Evolutionary conservation across 2,797 vertebrate species (phyloP), one percentile per base, ranked within the genome.

Genomic region (Pangasius krempfi): DNA sequence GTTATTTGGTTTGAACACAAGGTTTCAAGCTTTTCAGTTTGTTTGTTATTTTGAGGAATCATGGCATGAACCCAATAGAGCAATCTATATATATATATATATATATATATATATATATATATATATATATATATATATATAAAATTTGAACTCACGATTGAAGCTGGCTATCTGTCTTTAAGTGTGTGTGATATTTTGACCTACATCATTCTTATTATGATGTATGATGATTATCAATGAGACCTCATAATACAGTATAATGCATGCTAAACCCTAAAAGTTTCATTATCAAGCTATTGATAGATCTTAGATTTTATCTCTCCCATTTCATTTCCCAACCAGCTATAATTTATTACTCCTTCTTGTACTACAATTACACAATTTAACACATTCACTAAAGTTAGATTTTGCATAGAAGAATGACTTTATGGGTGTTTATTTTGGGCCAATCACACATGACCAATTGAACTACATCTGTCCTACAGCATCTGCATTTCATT

Each of bases 401-500:
- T 33, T 56, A 54, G 10, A 54, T 33, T 14, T 50, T n/a, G 73
- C 27, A 47, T 27, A 76, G n/a, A 76, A 79, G 14, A 33, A 54
- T 79, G 50, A 79, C 27, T 79, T 33, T n/a, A 13, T 56, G 50
- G 16, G 76, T 78, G 75, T 52, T 78, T 52, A 78, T 78, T 78
- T 78, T 78, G 47, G 50, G 50, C 8, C 22, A 47, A 27, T 44
- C 40, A 75, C 40, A 75, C 72, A 27, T 47, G 72, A 12, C 75
- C 47, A 9, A 40, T 40, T 60, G 33, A 82, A 6, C 79, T 60
- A 83, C 44, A 56, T 58, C 75, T 76, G 0, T 66, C 72, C n/a
- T 78, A 80, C 68, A 89, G 82, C 68, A 87, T 92, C 85, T 91
- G 89, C 14, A 75, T 83, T 90, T 86, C 72, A 70, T 85, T 88